Percentiles rank a stretch among this genome's conserved stretches.
phyloP scores from a whole-genome alignment of 2,113 vertebrate species.

The Meles meles region DNA sequence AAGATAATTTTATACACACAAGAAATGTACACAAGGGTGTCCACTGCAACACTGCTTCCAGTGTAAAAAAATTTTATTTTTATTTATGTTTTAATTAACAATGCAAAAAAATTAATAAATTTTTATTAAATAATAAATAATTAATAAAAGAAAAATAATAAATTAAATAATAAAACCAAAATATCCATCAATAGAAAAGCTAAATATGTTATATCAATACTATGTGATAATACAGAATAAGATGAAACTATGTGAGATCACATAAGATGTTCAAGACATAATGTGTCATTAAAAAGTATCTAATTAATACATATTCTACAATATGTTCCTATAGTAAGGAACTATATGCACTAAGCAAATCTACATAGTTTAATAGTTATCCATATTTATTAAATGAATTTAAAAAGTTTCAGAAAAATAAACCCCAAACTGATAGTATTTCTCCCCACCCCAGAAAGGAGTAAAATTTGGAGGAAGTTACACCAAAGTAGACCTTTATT shows the following conservation, averaged over 20 bases:
- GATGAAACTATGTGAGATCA: neutral
- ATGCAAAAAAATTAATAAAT: neutral
- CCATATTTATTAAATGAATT: neutral
- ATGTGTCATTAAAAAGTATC: neutral
- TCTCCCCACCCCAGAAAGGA: neutral
- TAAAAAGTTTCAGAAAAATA: neutral
- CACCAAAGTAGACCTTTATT: neutral
- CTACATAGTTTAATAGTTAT: neutral
- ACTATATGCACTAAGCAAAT: neutral
- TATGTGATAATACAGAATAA: neutral
- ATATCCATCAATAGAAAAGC: neutral
- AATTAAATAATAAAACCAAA: neutral
- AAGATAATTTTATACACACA: neutral
- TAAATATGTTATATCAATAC: neutral
- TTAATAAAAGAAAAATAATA: too few relatives aligned
- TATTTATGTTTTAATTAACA: neutral
- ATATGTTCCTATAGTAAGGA: neutral
- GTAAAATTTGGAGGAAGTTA: neutral
- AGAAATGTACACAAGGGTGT: neutral
- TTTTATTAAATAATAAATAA: too few relatives aligned
- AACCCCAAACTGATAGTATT: neutral
- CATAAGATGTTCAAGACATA: neutral
- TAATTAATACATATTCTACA: neutral
- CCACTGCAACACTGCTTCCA: neutral
- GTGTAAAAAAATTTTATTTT: neutral